Conservation (phyloP, 2,888 invertebrate genomes). For the Balanococcus diminutus region DNA sequence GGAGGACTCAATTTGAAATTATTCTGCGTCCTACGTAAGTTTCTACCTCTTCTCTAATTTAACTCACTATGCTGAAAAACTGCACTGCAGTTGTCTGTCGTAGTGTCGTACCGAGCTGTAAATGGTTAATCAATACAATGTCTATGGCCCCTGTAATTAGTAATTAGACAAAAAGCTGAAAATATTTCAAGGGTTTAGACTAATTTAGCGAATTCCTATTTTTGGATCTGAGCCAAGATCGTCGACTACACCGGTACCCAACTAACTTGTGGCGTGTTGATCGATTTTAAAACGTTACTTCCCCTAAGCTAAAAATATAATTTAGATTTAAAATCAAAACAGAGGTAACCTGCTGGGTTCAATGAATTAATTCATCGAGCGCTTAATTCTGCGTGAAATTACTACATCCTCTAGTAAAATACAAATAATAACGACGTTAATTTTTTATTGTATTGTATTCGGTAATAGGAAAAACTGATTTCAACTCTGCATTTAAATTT, state of each 20-base stretch:
- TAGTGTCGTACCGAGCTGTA: not conserved
- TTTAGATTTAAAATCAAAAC: constrained; percentile 32
- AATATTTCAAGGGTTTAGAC: constrained; percentile 18
- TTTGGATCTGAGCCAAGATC: not conserved
- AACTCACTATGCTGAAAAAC: too few relatives aligned
- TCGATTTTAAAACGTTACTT: constrained; percentile 30
- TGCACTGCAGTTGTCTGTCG: not conserved
- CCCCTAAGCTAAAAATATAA: constrained; percentile 29
- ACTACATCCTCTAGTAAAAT: not conserved
- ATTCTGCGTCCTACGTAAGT: too few relatives aligned
- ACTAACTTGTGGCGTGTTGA: constrained; percentile 18
- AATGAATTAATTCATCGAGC: constrained; percentile 5
- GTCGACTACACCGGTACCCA: not conserved
- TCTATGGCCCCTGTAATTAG: not conserved
- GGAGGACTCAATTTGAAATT: too few relatives aligned
- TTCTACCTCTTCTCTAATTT: too few relatives aligned
- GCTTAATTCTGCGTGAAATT: constrained; percentile 29
- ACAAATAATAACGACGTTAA: not conserved
- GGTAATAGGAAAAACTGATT: not conserved
- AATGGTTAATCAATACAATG: not conserved
- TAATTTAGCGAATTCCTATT: constrained; percentile 7
- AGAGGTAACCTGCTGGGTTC: constrained; percentile 26
- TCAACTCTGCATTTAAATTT: not conserved
- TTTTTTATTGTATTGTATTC: not conserved
- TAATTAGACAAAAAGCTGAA: constrained; percentile 3